Evolutionary conservation across 2,888 invertebrate genomes (phyloP).

Genomic region (Polymixis lichenea): DNA sequence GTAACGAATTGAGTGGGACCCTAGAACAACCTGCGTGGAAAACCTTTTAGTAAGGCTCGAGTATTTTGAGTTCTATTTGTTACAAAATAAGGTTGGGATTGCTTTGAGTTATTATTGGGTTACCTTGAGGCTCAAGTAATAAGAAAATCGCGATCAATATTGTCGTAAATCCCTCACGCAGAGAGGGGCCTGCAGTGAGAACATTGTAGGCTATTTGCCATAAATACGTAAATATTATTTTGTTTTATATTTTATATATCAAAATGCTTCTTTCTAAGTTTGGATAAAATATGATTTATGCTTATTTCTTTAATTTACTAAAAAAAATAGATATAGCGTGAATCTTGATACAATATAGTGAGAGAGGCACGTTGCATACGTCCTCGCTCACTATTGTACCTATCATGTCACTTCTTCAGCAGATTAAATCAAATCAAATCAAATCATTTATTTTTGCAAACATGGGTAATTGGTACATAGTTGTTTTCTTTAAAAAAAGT

Average conservation of each 20-base stretch:
- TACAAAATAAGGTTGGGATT: conserved; percentile 62
- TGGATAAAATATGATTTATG: too few relatives aligned
- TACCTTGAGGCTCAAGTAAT: conserved; percentile 62
- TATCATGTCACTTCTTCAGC: neutral
- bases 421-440: too few relatives aligned
- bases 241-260: neutral
- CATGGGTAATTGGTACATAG: too few relatives aligned
- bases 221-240: neutral
- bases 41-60: conserved; percentile 66
- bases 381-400: neutral
- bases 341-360: neutral
- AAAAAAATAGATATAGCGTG: too few relatives aligned
- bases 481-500: too few relatives aligned
- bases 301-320: neutral
- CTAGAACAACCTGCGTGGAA: conserved; percentile 80
- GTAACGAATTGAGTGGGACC: conserved; percentile 85
- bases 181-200: too few relatives aligned
- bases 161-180: too few relatives aligned
- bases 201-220: too few relatives aligned
- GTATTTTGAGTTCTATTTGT: conserved; percentile 56
- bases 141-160: conserved; percentile 45
- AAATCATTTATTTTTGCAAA: too few relatives aligned
- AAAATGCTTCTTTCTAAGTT: neutral
- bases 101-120: conserved; percentile 33
- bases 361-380: neutral